These are phyloP conservation scores for Tetramorium bicarinatum DNA, from an alignment of 2,888 invertebrate genomes.

Conservation along the genomic window DNA sequence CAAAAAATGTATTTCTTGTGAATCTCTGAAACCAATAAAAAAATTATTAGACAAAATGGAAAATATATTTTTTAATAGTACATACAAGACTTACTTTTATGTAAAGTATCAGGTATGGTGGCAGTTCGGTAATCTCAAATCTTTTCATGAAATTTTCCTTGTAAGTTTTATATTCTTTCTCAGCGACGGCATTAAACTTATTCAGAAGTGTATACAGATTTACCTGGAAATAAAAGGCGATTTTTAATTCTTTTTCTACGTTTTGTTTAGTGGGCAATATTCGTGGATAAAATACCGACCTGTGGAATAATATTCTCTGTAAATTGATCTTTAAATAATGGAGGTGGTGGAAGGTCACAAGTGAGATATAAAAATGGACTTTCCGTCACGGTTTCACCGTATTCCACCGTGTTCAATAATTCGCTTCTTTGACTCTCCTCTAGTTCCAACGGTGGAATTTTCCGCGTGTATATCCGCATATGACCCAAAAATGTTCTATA, in stretches of 20 bases:
- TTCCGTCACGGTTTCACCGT: constrained; percentile 94
- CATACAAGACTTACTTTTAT: constrained; percentile 90
- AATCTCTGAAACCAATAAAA: constrained; percentile 90
- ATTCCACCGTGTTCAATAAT: constrained; percentile 93
- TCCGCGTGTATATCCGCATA: constrained; percentile 96
- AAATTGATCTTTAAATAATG: constrained; percentile 98
- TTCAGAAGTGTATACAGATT: constrained; percentile 97
- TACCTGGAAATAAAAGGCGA: constrained; percentile 88
- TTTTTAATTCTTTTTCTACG: neutral
- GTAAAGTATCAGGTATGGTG: constrained; percentile 97
- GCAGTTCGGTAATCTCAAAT: constrained; percentile 97
- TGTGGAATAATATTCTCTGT: constrained; percentile 99
- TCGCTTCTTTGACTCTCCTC: constrained; percentile 95
- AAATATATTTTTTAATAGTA: neutral
- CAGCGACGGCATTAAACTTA: constrained; percentile 98
- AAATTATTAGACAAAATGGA: neutral
- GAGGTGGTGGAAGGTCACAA: constrained; percentile 98
- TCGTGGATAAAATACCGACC: constrained; percentile 86
- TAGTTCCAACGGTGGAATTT: constrained; percentile 96
- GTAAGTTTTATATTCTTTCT: constrained; percentile 99
- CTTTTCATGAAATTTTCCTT: constrained; percentile 99
- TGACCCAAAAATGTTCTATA: constrained; percentile 97
- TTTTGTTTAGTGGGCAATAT: neutral
- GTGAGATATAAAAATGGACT: constrained; percentile 98
- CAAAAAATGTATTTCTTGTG: constrained; percentile 99